Conservation (phyloP, 2,797 vertebrate genomes). For the Eidolon dupreanum region DNA sequence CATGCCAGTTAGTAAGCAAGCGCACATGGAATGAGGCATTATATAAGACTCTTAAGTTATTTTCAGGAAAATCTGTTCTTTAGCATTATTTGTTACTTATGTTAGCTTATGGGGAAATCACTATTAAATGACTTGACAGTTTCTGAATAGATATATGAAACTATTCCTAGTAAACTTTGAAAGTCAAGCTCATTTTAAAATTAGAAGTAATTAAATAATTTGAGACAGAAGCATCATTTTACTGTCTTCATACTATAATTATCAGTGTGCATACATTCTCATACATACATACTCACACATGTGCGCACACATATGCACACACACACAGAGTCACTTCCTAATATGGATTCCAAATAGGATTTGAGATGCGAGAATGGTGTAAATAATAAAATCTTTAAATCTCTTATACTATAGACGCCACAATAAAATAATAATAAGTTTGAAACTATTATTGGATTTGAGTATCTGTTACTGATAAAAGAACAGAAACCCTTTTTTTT, state of each 20-base stretch:
- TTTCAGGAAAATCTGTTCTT: slow-evolving; percentile 17
- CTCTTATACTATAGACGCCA: background rate
- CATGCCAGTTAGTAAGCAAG: background rate
- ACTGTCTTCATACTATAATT: background rate
- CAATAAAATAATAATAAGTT: background rate
- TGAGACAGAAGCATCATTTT: background rate
- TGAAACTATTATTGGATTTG: background rate
- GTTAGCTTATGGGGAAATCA: background rate
- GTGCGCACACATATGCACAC: background rate
- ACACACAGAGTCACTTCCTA: background rate
- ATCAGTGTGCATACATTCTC: background rate
- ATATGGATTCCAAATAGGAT: background rate
- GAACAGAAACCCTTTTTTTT: background rate
- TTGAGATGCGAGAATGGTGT: background rate
- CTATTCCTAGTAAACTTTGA: background rate
- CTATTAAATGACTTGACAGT: background rate
- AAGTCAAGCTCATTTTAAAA: slow-evolving; percentile 10
- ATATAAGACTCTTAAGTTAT: background rate
- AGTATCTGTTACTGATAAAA: background rate
- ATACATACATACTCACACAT: background rate
- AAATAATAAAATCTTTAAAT: background rate
- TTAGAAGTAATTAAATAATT: slow-evolving; percentile 12
- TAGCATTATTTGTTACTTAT: background rate
- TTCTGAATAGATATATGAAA: background rate
- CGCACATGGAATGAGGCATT: background rate